Conservation (phyloP, 2,113 vertebrate genomes). For the Microtus richardsoni region DNA sequence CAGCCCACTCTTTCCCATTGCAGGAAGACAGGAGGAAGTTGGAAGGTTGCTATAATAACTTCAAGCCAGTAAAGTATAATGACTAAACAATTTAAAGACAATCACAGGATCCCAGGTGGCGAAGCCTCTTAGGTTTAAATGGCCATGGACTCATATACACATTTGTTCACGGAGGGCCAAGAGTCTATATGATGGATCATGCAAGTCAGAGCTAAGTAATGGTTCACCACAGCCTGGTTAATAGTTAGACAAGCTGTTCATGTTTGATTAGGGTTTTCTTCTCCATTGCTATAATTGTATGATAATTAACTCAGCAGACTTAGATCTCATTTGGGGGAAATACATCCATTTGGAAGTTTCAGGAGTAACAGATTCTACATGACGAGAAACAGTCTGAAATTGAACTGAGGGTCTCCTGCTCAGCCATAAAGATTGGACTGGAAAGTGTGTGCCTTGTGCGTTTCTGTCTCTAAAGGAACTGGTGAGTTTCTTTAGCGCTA, state of each 20-base stretch:
- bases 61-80: slow-evolving; percentile 83
- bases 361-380: slow-evolving; percentile 61
- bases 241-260: slow-evolving; percentile 85
- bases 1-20: not conserved
- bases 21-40: not conserved
- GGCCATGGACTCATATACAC: slow-evolving; percentile 84
- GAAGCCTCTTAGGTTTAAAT: slow-evolving; percentile 82
- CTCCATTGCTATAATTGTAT: slow-evolving; percentile 82
- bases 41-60: slow-evolving; percentile 70
- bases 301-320: slow-evolving; percentile 84
- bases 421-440: slow-evolving; percentile 66
- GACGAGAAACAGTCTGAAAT: slow-evolving; percentile 63
- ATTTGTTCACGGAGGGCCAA: slow-evolving; percentile 83
- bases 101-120: slow-evolving; percentile 77
- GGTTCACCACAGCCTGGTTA: slow-evolving; percentile 86
- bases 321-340: slow-evolving; percentile 75
- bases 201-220: slow-evolving; percentile 86
- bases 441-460: slow-evolving; percentile 52
- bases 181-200: slow-evolving; percentile 84
- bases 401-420: slow-evolving; percentile 47
- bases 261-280: slow-evolving; percentile 86
- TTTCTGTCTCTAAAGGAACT: slow-evolving; percentile 66
- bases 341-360: slow-evolving; percentile 69
- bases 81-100: slow-evolving; percentile 78
- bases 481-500: slow-evolving; percentile 56